These are phyloP conservation scores for Helogale parvula DNA, from an alignment of 2,113 vertebrate genomes.

Conservation along the genomic window DNA sequence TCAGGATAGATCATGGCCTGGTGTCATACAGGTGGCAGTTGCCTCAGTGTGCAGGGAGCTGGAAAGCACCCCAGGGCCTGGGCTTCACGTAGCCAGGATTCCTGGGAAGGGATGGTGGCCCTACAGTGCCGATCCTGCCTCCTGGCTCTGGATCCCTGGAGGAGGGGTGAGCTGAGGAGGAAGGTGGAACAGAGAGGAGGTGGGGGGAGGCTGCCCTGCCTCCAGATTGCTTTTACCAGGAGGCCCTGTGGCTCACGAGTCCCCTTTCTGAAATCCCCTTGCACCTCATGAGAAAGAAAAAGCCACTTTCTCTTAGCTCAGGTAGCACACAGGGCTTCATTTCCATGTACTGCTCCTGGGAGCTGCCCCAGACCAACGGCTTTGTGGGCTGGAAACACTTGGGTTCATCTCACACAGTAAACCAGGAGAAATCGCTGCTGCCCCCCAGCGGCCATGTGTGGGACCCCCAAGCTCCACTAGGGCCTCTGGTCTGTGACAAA, in stretches of 20 bases:
- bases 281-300: not conserved
- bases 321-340: not conserved
- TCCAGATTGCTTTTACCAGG: not conserved
- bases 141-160: not conserved
- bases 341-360: not conserved
- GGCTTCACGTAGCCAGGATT: constrained; percentile 21
- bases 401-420: fast-evolving
- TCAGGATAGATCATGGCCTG: not conserved
- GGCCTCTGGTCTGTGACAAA: not conserved
- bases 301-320: not conserved
- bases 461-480: not conserved
- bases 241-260: not conserved
- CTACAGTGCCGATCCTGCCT: not conserved
- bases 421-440: constrained; percentile 35
- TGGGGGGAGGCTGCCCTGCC: not conserved
- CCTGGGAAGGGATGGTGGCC: not conserved
- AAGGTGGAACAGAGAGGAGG: not conserved
- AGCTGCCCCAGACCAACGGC: too few relatives aligned
- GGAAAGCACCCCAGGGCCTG: not conserved
- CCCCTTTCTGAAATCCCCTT: not conserved
- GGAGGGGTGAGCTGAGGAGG: not conserved
- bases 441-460: not conserved
- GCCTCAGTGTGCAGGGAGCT: not conserved
- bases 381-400: not conserved
- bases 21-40: not conserved